Evolutionary conservation across 2,797 vertebrate species (phyloP), one percentile per base, ranked within the genome.

Genomic region (Chiloscyllium punctatum): DNA sequence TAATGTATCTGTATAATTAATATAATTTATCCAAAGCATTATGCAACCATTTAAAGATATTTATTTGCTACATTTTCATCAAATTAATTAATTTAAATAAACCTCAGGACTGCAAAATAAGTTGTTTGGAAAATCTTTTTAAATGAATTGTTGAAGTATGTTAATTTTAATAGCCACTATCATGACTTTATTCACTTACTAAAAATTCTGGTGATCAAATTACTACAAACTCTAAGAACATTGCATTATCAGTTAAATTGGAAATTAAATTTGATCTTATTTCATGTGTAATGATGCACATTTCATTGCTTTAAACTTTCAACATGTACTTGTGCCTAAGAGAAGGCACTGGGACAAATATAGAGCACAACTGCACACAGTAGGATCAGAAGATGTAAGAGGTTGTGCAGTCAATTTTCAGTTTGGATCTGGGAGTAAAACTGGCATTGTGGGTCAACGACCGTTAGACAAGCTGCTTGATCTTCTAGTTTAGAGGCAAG

Each of bases 61-160:
- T n/a, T 92, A 92, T 66, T 92, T 68, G 62, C 23, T 48, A 69
- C 33, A 68, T 92, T 37, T 74, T 92, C 90, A 68, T 68, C 90
- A 69, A 69, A 92, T 92, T 92, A 69, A 92, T 92, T 92, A 92
- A 69, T 92, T 42, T 68, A 92, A 92, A 92, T n/a, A 92, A 92
- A 92, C 90, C 90, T 69, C 66, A 37, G 88, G 33, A 92, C 90
- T 92, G n/a, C 66, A 92, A 92, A 92, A 92, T 92, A 92, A 92
- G 90, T 92, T 92, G 90, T 69, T 92, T 92, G 90, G 90, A 69
- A 92, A 92, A 69, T 68, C 66, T 42, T 69, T 92, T 69, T 42
- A 92, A 92, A 92, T 92, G 66, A 92, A 92, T 69, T 25, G n/a
- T 42, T 90, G 68, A 69, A 62, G 6, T 69, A 92, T 69, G 66